Evolutionary conservation across 2,888 invertebrate genomes (phyloP).

Genomic region (Dexiosoma caninum): DNA sequence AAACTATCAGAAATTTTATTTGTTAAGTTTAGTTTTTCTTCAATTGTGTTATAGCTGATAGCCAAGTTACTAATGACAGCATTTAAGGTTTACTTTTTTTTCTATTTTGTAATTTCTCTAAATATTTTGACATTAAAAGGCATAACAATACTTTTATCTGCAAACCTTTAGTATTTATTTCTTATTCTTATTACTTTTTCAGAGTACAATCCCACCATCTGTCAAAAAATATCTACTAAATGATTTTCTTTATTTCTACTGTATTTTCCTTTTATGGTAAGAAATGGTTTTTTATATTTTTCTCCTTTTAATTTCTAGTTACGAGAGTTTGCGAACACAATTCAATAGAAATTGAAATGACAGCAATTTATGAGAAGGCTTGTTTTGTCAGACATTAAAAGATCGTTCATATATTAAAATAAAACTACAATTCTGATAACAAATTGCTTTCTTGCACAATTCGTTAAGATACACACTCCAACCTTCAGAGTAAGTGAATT

Average conservation of each 20-base stretch:
- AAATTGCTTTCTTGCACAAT: conserved; percentile 38
- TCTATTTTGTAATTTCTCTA: not conserved
- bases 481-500: not conserved
- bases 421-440: conserved; percentile 26
- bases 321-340: conserved; percentile 46
- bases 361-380: conserved; percentile 58
- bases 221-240: conserved; percentile 55
- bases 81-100: conserved; percentile 33
- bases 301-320: not conserved
- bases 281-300: conserved; percentile 4
- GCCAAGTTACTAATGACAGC: conserved; percentile 57
- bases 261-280: conserved; percentile 39
- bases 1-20: not conserved
- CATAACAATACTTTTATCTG: conserved; percentile 33
- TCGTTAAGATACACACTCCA: conserved; percentile 13
- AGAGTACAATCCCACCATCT: conserved; percentile 54
- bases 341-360: conserved; percentile 56
- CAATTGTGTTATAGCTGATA: conserved; percentile 47
- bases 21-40: not conserved
- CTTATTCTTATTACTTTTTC: not conserved
- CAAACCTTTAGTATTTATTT: not conserved
- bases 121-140: conserved; percentile 45
- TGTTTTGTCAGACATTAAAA: conserved; percentile 47
- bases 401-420: conserved; percentile 16
- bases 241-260: conserved; percentile 44